Conservation (phyloP, 2,888 invertebrate species). For the Tubulanus polymorphus region DNA sequence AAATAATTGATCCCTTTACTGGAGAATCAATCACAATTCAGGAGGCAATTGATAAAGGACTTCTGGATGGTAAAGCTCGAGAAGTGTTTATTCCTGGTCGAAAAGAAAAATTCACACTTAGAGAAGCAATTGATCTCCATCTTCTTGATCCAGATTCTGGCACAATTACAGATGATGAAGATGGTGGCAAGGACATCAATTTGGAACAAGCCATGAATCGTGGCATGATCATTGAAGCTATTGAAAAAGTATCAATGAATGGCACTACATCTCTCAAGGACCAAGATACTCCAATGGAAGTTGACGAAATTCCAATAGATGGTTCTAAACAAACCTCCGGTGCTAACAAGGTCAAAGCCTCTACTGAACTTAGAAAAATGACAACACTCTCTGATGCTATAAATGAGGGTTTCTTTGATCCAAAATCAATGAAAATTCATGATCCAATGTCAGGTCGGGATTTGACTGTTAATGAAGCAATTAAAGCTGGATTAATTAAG, state of each 20-base stretch:
- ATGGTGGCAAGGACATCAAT: background rate
- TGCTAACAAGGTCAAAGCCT: too few species aligned
- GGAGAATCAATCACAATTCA: constrained; percentile 68
- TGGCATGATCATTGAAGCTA: constrained; percentile 26
- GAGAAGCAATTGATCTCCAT: background rate
- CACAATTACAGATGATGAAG: background rate
- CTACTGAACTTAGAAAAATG: too few species aligned
- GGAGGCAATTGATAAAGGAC: constrained; percentile 77
- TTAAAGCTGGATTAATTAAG: constrained; percentile 67
- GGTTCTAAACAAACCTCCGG: too few species aligned
- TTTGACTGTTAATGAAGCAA: constrained; percentile 76
- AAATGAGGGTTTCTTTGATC: constrained; percentile 44
- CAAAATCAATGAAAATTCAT: constrained; percentile 65
- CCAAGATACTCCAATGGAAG: too few species aligned
- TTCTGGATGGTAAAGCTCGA: constrained; percentile 56
- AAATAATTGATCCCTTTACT: constrained; percentile 64
- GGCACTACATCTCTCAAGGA: too few species aligned
- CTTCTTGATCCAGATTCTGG: constrained; percentile 64
- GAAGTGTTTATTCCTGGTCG: background rate
- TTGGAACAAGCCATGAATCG: constrained; percentile 36
- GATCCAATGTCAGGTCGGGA: constrained; percentile 79
- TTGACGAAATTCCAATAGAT: too few species aligned
- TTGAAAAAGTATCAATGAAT: constrained; percentile 55
- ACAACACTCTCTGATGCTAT: constrained; percentile 25
- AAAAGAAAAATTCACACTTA: constrained; percentile 1